Percentiles rank a stretch among this genome's conserved stretches.
Evolutionary conservation across 2,888 invertebrate species (phyloP).

Genomic region (Coelinius sp.): DNA sequence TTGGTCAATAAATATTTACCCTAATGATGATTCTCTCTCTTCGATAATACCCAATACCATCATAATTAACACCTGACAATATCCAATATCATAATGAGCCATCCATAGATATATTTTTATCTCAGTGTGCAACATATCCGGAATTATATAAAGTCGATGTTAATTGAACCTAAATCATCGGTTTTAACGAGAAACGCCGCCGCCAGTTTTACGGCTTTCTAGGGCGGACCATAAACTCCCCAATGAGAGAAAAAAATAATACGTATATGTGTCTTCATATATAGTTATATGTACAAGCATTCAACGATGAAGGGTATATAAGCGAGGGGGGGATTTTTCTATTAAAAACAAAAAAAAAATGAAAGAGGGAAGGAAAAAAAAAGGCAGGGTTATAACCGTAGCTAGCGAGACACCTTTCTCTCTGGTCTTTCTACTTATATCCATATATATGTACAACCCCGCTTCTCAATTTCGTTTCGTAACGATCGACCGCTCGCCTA

Average conservation of each 20-base stretch:
- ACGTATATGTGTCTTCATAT: slow-evolving; percentile 3
- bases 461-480: slow-evolving; percentile 44
- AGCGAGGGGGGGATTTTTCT: not conserved
- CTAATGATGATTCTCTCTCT: not conserved
- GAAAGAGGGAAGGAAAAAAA: not conserved
- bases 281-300: slow-evolving; percentile 1
- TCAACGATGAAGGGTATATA: slow-evolving; percentile 29
- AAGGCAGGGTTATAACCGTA: slow-evolving; percentile 20
- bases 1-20: not conserved
- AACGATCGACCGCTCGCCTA: slow-evolving; percentile 31
- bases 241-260: slow-evolving; percentile 10
- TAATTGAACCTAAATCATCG: slow-evolving; percentile 34
- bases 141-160: slow-evolving; percentile 23
- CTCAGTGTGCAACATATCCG: not conserved
- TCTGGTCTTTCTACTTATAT: slow-evolving; percentile 36
- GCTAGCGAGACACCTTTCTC: slow-evolving; percentile 34
- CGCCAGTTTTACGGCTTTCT: slow-evolving; percentile 39
- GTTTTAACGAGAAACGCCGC: slow-evolving; percentile 34
- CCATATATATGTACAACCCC: slow-evolving; percentile 14
- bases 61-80: not conserved
- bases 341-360: slow-evolving; percentile 8
- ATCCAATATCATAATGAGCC: not conserved
- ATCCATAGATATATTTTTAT: not conserved
- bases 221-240: slow-evolving; percentile 35
- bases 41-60: not conserved